Base-by-base conservation (phyloP, 2,888 invertebrate species). In the Phrixothrix hirtus region DNA sequence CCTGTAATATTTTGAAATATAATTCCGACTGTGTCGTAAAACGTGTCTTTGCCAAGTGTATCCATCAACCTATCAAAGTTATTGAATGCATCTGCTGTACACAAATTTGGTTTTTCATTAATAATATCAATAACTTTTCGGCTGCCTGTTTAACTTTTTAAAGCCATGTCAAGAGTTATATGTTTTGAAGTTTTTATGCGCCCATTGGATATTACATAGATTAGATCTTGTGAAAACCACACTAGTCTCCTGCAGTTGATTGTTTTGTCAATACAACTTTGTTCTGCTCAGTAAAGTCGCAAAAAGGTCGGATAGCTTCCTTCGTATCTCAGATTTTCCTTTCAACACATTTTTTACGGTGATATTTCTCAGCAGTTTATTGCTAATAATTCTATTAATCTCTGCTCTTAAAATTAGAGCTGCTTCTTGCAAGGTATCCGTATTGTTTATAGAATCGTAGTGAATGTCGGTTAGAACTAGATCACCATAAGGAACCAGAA, bases 61-160 rank as follows among this genome's bases (percentile, higher is more conserved):
- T n/a, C n/a, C n/a, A n/a, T n/a, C n/a, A n/a, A n/a, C n/a, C n/a
- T n/a, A n/a, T n/a, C n/a, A n/a, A n/a, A n/a, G n/a, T n/a, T n/a
- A n/a, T n/a, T n/a, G n/a, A n/a, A n/a, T n/a, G n/a, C n/a, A n/a
- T n/a, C n/a, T n/a, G n/a, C n/a, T n/a, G n/a, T n/a, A n/a, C n/a
- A n/a, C n/a, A n/a, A n/a, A n/a, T n/a, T n/a, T n/a, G n/a, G n/a
- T n/a, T n/a, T n/a, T n/a, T n/a, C n/a, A 56, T 71, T 68, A 1
- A 70, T 27, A 35, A 70, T 62, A 15, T 65, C 55, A n/a, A 70
- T 43, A 36, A 67, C 46, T 54, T 68, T 64, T 52, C 59, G 41
- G 45, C 62, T 63, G 41, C 61, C 67, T 12, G 65, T 65, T 27
- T 69, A 45, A 48, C 63, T 65, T 52, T 70, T 71, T 30, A 71